These are phyloP conservation scores for Lepus timidus DNA, from an alignment of 2,113 vertebrate species.

Conservation along the genomic window DNA sequence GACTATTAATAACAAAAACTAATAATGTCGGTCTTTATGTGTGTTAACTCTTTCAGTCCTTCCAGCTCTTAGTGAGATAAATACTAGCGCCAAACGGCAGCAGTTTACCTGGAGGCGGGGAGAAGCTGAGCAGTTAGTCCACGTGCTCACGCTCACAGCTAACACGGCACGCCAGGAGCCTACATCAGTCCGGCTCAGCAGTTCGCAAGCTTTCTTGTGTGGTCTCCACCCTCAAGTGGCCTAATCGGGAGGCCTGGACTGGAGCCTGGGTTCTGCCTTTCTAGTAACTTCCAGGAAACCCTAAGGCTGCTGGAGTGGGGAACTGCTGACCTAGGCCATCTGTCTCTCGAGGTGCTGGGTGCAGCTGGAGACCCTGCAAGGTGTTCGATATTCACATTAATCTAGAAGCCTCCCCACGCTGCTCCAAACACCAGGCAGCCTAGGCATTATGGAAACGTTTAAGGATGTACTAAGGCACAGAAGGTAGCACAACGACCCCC, in stretches of 20 bases:
- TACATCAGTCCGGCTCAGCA: neutral
- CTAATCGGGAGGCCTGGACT: neutral
- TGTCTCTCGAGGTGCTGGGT: neutral
- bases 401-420: neutral
- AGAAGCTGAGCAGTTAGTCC: neutral
- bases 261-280: neutral
- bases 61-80: neutral
- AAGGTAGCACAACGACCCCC: neutral
- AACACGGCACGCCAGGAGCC: neutral
- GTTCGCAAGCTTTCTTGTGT: neutral
- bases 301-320: neutral
- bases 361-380: neutral
- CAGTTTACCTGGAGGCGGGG: neutral
- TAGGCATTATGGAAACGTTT: neutral
- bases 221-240: neutral
- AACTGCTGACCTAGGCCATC: neutral
- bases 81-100: neutral
- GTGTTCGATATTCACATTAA: neutral
- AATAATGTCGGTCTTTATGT: neutral
- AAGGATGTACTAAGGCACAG: neutral
- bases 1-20: neutral
- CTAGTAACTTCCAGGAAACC: neutral
- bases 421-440: neutral
- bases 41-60: neutral
- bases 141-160: neutral